A percentile compares a stretch with the other conserved stretches of the same genome.
These are phyloP conservation scores for Melipona bicolor DNA, from an alignment of 2,888 invertebrate species.

Conservation along the genomic window DNA sequence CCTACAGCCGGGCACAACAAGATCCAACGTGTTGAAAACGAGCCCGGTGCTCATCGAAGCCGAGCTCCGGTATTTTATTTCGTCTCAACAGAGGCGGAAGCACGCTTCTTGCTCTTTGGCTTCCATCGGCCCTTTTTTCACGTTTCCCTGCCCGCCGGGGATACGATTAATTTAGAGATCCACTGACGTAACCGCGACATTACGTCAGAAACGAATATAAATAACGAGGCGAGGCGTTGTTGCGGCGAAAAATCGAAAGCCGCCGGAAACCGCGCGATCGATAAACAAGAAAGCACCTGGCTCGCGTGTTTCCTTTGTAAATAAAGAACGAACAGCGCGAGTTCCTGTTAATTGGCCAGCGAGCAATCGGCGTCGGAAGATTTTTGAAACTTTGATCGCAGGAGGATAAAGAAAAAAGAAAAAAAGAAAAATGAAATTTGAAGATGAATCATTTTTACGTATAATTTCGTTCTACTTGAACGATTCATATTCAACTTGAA, in stretches of 20 bases:
- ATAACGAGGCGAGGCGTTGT: slow-evolving; percentile 18
- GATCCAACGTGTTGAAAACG: slow-evolving; percentile 55
- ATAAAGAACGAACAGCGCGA: background rate
- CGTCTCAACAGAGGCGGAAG: slow-evolving; percentile 75
- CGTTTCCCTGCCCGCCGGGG: slow-evolving; percentile 41
- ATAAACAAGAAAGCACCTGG: background rate
- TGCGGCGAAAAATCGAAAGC: slow-evolving; percentile 29
- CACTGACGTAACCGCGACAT: slow-evolving; percentile 39
- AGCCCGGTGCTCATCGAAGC: slow-evolving; percentile 77
- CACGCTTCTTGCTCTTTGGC: slow-evolving; percentile 75
- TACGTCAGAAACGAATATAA: slow-evolving; percentile 25
- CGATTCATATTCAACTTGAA: no score
- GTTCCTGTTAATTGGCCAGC: background rate
- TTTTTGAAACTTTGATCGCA: no score
- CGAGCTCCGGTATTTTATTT: slow-evolving; percentile 81
- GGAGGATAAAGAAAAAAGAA: no score
- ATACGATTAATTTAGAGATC: slow-evolving; percentile 48
- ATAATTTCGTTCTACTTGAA: no score
- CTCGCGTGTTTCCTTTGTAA: background rate
- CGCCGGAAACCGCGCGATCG: background rate
- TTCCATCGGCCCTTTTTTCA: slow-evolving; percentile 48
- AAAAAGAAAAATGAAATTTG: no score
- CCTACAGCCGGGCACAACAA: background rate
- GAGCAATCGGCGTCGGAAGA: background rate
- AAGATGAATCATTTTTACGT: no score